Percentiles rank a stretch among this genome's conserved stretches.
Evolutionary conservation across 2,113 vertebrate species (phyloP).

Genomic region (Cyanocitta stelleri): DNA sequence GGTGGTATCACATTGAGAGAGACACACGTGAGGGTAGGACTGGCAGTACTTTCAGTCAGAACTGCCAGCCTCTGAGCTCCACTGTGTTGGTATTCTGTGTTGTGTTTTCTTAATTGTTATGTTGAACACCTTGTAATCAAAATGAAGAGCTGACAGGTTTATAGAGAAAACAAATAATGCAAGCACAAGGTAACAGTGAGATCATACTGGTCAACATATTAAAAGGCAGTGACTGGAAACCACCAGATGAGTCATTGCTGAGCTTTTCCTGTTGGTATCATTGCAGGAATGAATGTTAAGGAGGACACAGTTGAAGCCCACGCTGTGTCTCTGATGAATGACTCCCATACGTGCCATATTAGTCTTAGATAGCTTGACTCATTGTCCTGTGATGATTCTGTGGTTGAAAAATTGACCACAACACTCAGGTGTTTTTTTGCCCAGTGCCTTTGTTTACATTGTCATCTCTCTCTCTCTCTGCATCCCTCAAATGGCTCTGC

Average conservation of each 20-base stretch:
- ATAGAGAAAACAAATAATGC: neutral
- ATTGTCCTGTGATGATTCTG: neutral
- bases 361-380: neutral
- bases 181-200: slow-evolving; percentile 26
- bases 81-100: neutral
- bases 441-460: neutral
- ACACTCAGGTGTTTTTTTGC: neutral
- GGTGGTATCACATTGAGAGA: neutral
- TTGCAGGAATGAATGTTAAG: neutral
- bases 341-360: neutral
- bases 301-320: neutral
- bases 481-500: neutral
- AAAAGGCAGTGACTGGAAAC: slow-evolving; percentile 5
- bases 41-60: neutral
- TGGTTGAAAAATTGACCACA: neutral
- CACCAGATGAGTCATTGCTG: slow-evolving; percentile 14
- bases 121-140: neutral
- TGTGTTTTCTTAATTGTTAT: neutral
- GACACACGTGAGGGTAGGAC: neutral
- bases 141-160: neutral
- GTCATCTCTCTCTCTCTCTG: neutral
- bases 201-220: neutral
- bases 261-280: slow-evolving; percentile 5
- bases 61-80: neutral
- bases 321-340: neutral